These are phyloP conservation scores for Podarcis muralis DNA, from an alignment of 2,113 vertebrate species.

Conservation along the genomic window DNA sequence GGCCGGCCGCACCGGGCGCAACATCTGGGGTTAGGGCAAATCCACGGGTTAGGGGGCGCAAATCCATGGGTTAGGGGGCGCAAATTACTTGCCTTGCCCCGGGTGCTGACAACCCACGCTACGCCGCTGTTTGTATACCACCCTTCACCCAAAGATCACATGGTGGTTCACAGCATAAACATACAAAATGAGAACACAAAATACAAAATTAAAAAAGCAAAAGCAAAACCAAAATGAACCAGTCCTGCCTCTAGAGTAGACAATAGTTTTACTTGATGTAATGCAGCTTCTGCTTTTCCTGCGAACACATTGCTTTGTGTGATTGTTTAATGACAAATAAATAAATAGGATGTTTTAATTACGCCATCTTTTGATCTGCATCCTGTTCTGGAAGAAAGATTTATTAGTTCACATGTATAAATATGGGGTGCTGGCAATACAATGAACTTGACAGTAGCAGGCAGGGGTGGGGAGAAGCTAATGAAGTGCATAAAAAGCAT, in stretches of 20 bases:
- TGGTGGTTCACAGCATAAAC: too few relatives aligned
- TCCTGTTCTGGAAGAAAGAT: conserved; percentile 41
- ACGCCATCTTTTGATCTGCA: conserved; percentile 53
- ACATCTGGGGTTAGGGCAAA: too few relatives aligned
- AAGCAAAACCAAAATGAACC: not conserved
- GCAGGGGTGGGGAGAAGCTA: conserved; percentile 29
- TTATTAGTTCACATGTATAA: conserved; percentile 44
- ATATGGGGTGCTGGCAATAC: conserved; percentile 53
- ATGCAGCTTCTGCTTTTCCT: not conserved
- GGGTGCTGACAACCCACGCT: too few relatives aligned
- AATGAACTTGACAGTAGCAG: conserved; percentile 9
- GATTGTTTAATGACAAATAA: conserved; percentile 76
- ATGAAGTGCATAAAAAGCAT: conserved; percentile 55
- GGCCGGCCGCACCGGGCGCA: too few relatives aligned
- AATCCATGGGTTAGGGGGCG: too few relatives aligned
- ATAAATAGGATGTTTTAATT: conserved; percentile 55
- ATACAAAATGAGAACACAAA: too few relatives aligned
- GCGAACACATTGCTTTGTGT: conserved; percentile 80
- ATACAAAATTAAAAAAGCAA: too few relatives aligned
- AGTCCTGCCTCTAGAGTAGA: not conserved
- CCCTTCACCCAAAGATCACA: too few relatives aligned
- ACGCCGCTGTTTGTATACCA: too few relatives aligned
- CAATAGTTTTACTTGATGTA: not conserved
- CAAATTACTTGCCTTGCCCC: too few relatives aligned
- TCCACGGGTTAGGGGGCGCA: too few relatives aligned